These are phyloP conservation scores for Lota lota DNA, from an alignment of 2,113 vertebrate genomes.

Conservation along the genomic window DNA sequence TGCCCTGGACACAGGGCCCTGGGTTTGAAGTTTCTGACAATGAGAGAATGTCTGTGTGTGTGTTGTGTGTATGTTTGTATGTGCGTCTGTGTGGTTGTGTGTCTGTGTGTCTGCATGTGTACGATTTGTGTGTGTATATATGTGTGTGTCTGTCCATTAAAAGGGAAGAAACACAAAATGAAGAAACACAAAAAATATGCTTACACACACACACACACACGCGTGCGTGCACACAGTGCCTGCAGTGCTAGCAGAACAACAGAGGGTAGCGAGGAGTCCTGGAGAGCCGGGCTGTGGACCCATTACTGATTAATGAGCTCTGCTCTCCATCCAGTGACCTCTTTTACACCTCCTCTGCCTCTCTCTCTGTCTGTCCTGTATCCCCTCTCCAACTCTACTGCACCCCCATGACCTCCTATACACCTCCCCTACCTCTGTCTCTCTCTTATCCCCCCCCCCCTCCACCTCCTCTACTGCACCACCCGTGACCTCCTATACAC, in stretches of 20 bases:
- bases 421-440: too few relatives aligned
- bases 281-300: slow-evolving; percentile 43
- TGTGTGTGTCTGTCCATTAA: not conserved
- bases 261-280: slow-evolving; percentile 37
- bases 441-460: too few relatives aligned
- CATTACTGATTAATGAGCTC: slow-evolving; percentile 65
- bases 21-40: slow-evolving; percentile 45
- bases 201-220: not conserved
- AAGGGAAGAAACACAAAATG: not conserved
- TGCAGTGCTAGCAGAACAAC: slow-evolving; percentile 38
- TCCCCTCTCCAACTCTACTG: not conserved
- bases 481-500: too few relatives aligned
- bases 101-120: too few relatives aligned
- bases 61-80: too few relatives aligned
- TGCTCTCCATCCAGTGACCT: not conserved
- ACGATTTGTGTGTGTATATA: too few relatives aligned
- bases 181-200: too few relatives aligned
- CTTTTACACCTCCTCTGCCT: slow-evolving; percentile 21
- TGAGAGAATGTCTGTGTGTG: not conserved
- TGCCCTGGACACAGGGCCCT: slow-evolving; percentile 54
- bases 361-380: not conserved
- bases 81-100: too few relatives aligned
- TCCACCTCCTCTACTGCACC: too few relatives aligned
- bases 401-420: too few relatives aligned
- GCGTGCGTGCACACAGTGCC: slow-evolving; percentile 8